phyloP scores from a whole-genome alignment of 2,113 vertebrate species.

The Tylochromis polylepis region DNA sequence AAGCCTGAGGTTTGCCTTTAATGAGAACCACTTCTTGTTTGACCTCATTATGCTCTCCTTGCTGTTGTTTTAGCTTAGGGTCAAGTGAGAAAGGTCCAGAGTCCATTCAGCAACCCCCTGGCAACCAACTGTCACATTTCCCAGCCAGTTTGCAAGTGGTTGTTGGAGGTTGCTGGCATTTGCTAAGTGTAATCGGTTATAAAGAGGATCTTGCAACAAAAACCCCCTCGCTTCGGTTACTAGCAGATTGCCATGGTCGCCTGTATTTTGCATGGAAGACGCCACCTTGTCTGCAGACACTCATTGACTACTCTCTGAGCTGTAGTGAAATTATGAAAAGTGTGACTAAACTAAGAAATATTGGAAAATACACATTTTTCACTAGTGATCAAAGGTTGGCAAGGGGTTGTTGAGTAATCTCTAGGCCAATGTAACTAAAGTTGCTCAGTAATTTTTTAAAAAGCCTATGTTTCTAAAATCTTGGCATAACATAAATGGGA shows the following conservation, averaged over 20 bases:
- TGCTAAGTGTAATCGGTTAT: neutral
- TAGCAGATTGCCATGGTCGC: neutral
- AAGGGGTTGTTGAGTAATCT: neutral
- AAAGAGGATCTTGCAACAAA: neutral
- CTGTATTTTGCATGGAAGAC: neutral
- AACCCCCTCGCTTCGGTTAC: fast-evolving
- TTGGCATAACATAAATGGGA: neutral
- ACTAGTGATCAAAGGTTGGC: neutral
- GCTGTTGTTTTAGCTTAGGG: neutral
- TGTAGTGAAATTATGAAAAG: neutral
- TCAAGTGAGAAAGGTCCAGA: neutral
- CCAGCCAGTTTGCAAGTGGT: neutral
- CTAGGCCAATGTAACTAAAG: neutral
- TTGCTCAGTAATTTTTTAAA: neutral
- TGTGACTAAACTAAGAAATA: neutral
- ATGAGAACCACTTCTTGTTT: neutral
- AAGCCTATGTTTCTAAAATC: neutral
- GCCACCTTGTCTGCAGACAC: neutral
- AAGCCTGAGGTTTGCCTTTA: neutral
- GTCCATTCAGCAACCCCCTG: neutral
- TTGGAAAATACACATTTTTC: neutral
- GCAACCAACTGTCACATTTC: neutral
- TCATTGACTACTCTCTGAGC: neutral
- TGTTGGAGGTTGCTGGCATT: neutral
- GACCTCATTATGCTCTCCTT: neutral